Evolutionary conservation across 2,888 invertebrate species (phyloP).

Genomic region (Philereme transversata): DNA sequence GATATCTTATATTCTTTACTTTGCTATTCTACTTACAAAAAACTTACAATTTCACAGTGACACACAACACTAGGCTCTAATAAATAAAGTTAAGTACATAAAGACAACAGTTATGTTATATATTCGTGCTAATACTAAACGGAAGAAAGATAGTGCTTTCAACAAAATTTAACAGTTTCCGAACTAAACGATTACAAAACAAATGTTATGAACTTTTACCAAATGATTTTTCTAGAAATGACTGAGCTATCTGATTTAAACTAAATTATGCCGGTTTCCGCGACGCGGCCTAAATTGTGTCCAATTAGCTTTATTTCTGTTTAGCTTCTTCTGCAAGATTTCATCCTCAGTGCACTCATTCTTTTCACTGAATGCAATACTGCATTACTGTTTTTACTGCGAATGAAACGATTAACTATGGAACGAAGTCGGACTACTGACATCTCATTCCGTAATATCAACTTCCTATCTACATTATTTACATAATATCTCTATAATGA

Average conservation of each 20-base stretch:
- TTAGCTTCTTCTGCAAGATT: constrained; percentile 19
- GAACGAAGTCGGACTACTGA: background rate
- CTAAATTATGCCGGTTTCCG: constrained; percentile 2
- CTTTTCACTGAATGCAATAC: constrained; percentile 8
- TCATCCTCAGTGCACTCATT: constrained; percentile 1
- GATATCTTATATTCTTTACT: too few relatives aligned
- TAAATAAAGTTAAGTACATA: too few relatives aligned
- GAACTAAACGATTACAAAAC: too few relatives aligned
- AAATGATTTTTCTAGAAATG: constrained; percentile 1
- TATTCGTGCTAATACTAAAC: too few relatives aligned
- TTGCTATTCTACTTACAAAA: too few relatives aligned
- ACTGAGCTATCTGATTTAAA: constrained; percentile 10
- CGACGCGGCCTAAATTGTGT: constrained; percentile 11
- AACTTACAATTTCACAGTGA: too few relatives aligned
- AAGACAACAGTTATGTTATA: too few relatives aligned
- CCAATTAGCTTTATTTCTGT: constrained; percentile 24
- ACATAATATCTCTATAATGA: too few relatives aligned
- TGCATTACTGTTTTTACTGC: constrained; percentile 7
- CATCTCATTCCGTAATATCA: background rate
- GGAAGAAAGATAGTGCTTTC: too few relatives aligned
- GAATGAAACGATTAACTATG: background rate
- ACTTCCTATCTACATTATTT: too few relatives aligned
- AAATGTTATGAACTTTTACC: background rate
- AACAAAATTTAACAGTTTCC: too few relatives aligned
- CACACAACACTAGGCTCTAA: too few relatives aligned